phyloP scores from a whole-genome alignment of 2,797 vertebrate genomes.

The Artibeus jamaicensis region DNA sequence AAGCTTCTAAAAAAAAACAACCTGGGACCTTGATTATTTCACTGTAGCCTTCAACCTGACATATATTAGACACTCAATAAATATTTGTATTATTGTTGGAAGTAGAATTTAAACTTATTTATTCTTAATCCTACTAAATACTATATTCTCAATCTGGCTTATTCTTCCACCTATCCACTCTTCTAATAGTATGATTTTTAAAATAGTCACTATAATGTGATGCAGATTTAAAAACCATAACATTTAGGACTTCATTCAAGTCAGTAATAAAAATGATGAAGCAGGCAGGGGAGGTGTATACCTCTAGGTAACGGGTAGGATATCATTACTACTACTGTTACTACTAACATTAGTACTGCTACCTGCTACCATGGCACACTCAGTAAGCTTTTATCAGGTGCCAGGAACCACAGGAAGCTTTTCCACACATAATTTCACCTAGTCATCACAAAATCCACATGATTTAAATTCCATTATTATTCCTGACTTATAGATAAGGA shows the following conservation, averaged over 20 bases:
- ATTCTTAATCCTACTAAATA: conserved; percentile 17
- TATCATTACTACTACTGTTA: neutral
- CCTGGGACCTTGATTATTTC: neutral
- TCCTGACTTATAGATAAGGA: neutral
- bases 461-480: neutral
- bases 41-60: neutral
- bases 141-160: neutral
- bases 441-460: neutral
- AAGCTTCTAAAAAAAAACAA: neutral
- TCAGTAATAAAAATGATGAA: conserved; percentile 6
- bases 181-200: neutral
- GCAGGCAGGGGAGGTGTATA: neutral
- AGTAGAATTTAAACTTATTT: neutral
- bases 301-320: neutral
- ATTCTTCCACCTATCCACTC: neutral
- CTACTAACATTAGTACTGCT: neutral
- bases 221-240: neutral
- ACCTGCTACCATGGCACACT: neutral
- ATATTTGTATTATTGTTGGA: neutral
- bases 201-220: neutral
- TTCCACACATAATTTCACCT: neutral
- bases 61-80: neutral
- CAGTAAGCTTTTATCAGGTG: neutral
- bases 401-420: neutral
- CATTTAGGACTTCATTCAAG: neutral